These are phyloP conservation scores for Pilophorus perplexus DNA, from an alignment of 2,888 invertebrate species.

Conservation along the genomic window DNA sequence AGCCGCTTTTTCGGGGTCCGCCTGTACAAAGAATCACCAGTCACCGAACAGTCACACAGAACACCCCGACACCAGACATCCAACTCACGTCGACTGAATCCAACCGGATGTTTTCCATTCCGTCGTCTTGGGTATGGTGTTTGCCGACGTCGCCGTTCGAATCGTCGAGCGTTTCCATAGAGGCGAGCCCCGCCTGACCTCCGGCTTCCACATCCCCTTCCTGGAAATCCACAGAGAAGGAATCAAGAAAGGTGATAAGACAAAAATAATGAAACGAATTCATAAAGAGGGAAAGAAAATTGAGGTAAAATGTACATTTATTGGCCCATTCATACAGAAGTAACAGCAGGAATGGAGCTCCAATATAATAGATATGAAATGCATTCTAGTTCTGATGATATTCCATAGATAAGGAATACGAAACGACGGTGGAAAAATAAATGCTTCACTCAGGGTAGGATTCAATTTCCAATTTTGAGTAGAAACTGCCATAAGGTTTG, in stretches of 20 bases:
- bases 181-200: constrained; percentile 68
- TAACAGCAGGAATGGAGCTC: too few species aligned
- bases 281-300: too few species aligned
- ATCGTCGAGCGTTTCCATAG: constrained; percentile 78
- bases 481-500: too few species aligned
- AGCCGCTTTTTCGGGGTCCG: constrained; percentile 44
- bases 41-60: not conserved
- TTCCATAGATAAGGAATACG: too few species aligned
- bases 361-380: too few species aligned
- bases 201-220: constrained; percentile 34
- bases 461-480: too few species aligned
- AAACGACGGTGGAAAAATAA: too few species aligned
- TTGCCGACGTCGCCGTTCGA: constrained; percentile 60
- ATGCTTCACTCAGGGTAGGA: too few species aligned
- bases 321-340: too few species aligned
- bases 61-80: not conserved
- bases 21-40: constrained; percentile 25
- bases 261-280: too few species aligned
- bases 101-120: constrained; percentile 69
- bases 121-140: constrained; percentile 52
- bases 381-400: too few species aligned
- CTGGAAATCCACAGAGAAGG: constrained; percentile 26
- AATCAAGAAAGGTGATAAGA: not conserved
- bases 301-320: too few species aligned
- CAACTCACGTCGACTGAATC: constrained; percentile 55